phyloP scores from a whole-genome alignment of 2,797 vertebrate species.

The Phataginus tricuspis region DNA sequence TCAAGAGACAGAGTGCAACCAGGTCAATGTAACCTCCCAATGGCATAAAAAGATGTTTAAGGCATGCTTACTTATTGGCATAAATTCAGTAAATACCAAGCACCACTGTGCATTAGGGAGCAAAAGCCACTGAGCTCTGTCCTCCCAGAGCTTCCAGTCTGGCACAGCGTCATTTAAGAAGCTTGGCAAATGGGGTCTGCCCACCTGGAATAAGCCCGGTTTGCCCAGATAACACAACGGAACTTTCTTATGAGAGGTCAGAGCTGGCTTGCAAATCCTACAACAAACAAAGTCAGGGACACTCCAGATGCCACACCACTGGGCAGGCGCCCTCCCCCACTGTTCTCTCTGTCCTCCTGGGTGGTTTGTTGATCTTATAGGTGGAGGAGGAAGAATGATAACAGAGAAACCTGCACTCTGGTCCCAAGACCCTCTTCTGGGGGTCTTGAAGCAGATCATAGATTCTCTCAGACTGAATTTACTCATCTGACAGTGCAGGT shows the following conservation, averaged over 20 bases:
- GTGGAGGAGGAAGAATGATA: neutral
- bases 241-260: too few relatives aligned
- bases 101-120: neutral
- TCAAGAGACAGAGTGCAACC: neutral
- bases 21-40: neutral
- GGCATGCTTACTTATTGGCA: neutral
- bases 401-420: neutral
- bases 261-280: neutral
- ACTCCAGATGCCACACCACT: neutral
- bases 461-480: neutral
- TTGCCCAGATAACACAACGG: too few relatives aligned
- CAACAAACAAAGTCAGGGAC: neutral
- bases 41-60: neutral
- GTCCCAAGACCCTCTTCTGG: neutral
- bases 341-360: neutral
- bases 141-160: neutral
- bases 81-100: neutral
- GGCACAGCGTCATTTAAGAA: neutral
- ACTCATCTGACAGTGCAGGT: neutral
- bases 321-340: neutral
- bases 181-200: rapidly evolving
- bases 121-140: neutral
- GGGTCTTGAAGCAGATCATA: neutral
- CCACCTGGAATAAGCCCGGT: neutral
- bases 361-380: neutral